Percentiles rank a stretch among this genome's conserved stretches.
phyloP scores from a whole-genome alignment of 2,113 vertebrate genomes.

The Gallinago undulata region DNA sequence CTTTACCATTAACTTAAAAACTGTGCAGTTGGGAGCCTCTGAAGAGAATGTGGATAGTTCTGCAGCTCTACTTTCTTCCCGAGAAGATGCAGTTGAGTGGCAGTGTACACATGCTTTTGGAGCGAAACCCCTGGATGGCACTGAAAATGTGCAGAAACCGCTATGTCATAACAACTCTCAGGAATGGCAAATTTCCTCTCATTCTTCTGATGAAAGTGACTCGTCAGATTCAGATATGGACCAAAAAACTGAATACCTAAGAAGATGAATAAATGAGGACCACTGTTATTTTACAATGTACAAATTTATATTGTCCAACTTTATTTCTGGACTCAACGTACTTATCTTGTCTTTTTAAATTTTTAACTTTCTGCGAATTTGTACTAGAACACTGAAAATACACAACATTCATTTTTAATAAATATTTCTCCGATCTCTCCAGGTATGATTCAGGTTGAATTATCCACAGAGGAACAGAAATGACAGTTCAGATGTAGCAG shows the following conservation, averaged over 20 bases:
- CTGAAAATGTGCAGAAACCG: not conserved
- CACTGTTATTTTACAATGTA: not conserved
- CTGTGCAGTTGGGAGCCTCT: constrained; percentile 58
- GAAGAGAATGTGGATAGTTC: not conserved
- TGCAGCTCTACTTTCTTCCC: not conserved
- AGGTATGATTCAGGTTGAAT: not conserved
- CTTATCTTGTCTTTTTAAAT: not conserved
- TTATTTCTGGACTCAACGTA: not conserved
- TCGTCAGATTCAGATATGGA: not conserved
- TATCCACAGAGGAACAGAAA: not conserved
- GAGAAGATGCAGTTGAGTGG: not conserved
- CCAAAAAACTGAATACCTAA: constrained; percentile 52
- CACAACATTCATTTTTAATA: not conserved
- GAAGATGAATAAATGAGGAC: constrained; percentile 52
- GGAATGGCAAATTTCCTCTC: not conserved
- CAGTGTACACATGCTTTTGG: not conserved
- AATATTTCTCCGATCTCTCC: not conserved
- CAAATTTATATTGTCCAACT: accelerated
- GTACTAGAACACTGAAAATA: not conserved
- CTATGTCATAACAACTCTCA: not conserved
- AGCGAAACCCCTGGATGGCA: not conserved
- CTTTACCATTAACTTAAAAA: constrained; percentile 69
- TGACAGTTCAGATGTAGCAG: not conserved
- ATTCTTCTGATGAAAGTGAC: constrained; percentile 32
- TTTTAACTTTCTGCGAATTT: not conserved